Evolutionary conservation across 2,888 invertebrate genomes (phyloP), one percentile per base, ranked within the genome.

Genomic region (Ophion costatus): DNA sequence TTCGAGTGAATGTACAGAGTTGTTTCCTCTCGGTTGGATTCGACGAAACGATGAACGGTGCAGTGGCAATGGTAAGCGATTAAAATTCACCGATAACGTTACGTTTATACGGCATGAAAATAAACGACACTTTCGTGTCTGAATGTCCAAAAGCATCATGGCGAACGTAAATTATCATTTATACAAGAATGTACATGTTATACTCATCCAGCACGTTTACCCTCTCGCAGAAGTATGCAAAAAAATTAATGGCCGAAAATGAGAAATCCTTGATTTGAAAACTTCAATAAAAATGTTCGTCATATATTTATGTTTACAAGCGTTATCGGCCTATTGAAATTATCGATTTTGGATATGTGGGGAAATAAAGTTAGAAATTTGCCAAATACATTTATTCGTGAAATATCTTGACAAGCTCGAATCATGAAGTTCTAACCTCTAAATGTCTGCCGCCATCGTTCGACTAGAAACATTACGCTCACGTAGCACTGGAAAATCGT

Each of bases 11-110:
- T 70, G 24, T 71, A 78, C 33, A 67, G 67, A 57, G 70, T 82
- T 81, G 38, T 85, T 83, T 79, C 75, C 38, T 79, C 83, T 76
- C 79, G 79, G 76, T 85, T 79, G 77, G 82, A 78, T 73, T 74
- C 76, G 79, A 84, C 63, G 79, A 78, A 84, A 90, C 79, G 87
- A 93, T 93, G 93, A 93, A 93, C 89, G 93, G 93, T 86, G 91
- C 92, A 85, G 90, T 92, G 91, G 90, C 92, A 73, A 91, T 93
- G 93, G 93, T 93, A 78, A 92, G 91, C 88, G 38, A 57, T 14
- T n/a, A 63, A 67, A 69, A 22, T n/a, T 20, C 20, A 1, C 42
- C 22, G 2, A 29, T 76, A 45, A 51, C 17, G 33, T 33, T 42
- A 22, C 33, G 45, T 45, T 29, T 17, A 17, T 17, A 2, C n/a